Evolutionary conservation across 1,140 invertebrate species (phyloP).

Genomic region (Lasioglossum baleicum): DNA sequence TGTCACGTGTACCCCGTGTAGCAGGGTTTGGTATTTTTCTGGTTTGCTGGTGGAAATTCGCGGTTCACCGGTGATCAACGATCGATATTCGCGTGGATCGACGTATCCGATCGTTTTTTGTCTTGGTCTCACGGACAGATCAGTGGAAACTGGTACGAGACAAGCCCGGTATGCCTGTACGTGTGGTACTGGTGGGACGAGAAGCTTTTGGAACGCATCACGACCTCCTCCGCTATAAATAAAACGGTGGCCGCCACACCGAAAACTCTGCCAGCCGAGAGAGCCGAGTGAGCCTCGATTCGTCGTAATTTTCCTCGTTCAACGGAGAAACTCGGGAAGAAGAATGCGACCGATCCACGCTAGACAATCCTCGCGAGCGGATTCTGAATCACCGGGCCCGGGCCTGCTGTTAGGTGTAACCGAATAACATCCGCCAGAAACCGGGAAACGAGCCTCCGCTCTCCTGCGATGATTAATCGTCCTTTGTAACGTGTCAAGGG

Average conservation of each 20-base stretch:
- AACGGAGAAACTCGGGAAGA: conserved; percentile 21
- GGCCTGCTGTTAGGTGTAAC: neutral
- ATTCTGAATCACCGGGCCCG: conserved; percentile 16
- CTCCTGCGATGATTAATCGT: neutral
- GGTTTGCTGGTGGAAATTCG: neutral
- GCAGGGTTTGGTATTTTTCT: too few relatives aligned
- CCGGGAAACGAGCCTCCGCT: neutral
- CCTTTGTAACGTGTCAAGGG: neutral
- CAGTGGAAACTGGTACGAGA: conserved; percentile 47
- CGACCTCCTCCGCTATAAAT: conserved; percentile 78
- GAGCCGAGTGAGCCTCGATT: conserved; percentile 55
- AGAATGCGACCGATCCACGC: conserved; percentile 15
- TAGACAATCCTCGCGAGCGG: conserved; percentile 5
- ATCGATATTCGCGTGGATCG: neutral
- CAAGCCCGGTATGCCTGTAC: conserved; percentile 42
- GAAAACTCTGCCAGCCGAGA: conserved; percentile 68
- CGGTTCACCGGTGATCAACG: neutral
- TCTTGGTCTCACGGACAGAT: neutral
- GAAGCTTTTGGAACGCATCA: conserved; percentile 74
- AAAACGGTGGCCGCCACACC: conserved; percentile 71
- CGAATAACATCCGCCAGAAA: neutral
- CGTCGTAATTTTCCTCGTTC: conserved; percentile 64
- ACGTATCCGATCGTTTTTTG: neutral
- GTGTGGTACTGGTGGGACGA: conserved; percentile 59
- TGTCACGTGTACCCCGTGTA: conserved; percentile 1